phyloP scores from a whole-genome alignment of 2,113 vertebrate genomes.

The Dipodomys spectabilis region DNA sequence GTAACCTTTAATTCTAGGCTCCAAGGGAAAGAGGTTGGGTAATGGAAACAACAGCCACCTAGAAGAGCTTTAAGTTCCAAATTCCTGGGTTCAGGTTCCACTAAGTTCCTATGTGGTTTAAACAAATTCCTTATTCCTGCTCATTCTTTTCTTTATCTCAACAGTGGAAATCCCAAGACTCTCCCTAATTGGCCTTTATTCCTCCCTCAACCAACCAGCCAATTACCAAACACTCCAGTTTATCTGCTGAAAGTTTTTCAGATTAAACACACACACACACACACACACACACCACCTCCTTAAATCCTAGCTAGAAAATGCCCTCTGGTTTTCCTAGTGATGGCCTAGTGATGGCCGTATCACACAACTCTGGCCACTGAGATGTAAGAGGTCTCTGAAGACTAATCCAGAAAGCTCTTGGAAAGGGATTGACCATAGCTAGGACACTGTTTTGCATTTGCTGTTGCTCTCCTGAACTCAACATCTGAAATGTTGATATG shows the following conservation, averaged over 20 bases:
- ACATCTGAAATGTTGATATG: neutral
- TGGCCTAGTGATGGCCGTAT: neutral
- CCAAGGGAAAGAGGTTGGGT: neutral
- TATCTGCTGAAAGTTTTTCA: constrained; percentile 5
- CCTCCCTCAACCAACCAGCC: neutral
- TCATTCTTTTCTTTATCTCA: neutral
- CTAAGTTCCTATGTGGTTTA: neutral
- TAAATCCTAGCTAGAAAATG: neutral
- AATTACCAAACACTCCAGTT: neutral
- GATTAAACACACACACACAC: neutral
- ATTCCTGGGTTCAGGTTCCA: neutral
- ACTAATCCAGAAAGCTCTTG: neutral
- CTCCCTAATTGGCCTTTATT: neutral
- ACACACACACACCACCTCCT: neutral
- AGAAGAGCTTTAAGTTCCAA: neutral
- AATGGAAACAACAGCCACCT: neutral
- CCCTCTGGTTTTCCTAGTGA: neutral
- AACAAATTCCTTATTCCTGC: neutral
- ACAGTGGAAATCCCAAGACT: neutral
- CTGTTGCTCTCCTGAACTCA: neutral
- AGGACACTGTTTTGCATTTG: neutral
- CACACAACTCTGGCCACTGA: neutral
- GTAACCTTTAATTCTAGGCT: neutral
- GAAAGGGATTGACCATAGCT: neutral
- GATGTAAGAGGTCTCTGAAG: neutral